Evolutionary conservation across 1,140 invertebrate species (phyloP).

Genomic region (Pogonus chalceus): DNA sequence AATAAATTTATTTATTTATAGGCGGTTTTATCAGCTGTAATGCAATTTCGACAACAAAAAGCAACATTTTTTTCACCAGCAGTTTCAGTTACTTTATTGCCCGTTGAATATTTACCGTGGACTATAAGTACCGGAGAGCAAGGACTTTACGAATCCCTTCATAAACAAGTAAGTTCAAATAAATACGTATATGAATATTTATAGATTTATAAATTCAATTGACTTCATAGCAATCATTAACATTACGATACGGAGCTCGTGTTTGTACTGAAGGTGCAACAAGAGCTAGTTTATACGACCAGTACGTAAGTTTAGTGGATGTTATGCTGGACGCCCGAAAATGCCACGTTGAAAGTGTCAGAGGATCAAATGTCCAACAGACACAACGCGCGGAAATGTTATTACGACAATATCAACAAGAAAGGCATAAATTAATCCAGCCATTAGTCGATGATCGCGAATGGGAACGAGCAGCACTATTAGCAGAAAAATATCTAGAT

Average conservation of each 20-base stretch:
- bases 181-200: neutral
- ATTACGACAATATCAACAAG: conserved; percentile 54
- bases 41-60: conserved; percentile 47
- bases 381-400: conserved; percentile 46
- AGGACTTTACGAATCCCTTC: conserved; percentile 43
- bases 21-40: conserved; percentile 45
- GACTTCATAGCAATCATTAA: conserved; percentile 40
- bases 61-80: conserved; percentile 39
- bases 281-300: conserved; percentile 51
- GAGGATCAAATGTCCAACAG: conserved; percentile 22
- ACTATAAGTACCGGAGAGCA: conserved; percentile 44
- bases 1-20: conserved; percentile 25
- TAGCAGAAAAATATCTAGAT: conserved; percentile 87
- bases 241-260: conserved; percentile 46
- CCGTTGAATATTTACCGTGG: conserved; percentile 53
- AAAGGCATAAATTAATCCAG: conserved; percentile 52
- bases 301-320: conserved; percentile 63
- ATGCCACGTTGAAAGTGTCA: conserved; percentile 59
- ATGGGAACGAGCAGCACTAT: conserved; percentile 65
- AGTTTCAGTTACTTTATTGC: conserved; percentile 28
- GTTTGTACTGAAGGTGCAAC: conserved; percentile 40
- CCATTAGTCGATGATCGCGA: conserved; percentile 59
- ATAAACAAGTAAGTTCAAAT: conserved; percentile 35
- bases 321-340: conserved; percentile 65
- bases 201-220: conserved; percentile 10